Evolutionary conservation across 2,113 vertebrate species (phyloP).

Genomic region (Gopherus evgoodei): DNA sequence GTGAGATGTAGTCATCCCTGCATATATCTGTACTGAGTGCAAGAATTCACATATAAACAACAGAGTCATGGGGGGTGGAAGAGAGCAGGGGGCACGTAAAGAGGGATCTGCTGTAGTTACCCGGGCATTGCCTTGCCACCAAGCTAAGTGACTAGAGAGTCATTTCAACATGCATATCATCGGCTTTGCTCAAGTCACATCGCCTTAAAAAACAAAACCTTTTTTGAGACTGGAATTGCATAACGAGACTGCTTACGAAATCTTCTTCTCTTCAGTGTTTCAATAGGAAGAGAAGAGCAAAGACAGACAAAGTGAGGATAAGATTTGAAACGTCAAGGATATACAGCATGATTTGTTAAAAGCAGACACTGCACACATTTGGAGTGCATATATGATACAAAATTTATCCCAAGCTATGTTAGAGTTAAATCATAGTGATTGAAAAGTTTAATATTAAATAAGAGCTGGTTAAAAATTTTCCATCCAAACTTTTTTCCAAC

Average conservation of each 20-base stretch:
- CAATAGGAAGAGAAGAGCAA: background rate
- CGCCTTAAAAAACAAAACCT: background rate
- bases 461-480: background rate
- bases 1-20: background rate
- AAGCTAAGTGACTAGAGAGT: background rate
- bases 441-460: no score
- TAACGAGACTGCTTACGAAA: fast-evolving
- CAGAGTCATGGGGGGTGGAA: background rate
- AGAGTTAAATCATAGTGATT: background rate
- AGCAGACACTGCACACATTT: background rate
- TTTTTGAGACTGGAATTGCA: background rate
- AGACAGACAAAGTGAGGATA: background rate
- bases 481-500: background rate
- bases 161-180: background rate
- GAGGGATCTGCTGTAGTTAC: background rate
- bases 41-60: background rate
- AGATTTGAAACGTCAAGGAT: background rate
- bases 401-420: background rate
- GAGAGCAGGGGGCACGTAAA: background rate
- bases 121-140: background rate
- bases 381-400: background rate
- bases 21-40: background rate
- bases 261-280: background rate
- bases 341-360: background rate
- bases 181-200: background rate